These are phyloP conservation scores for Heteractis magnifica DNA, from an alignment of 92 coral and sea anemone genomes.

Conservation along the genomic window DNA sequence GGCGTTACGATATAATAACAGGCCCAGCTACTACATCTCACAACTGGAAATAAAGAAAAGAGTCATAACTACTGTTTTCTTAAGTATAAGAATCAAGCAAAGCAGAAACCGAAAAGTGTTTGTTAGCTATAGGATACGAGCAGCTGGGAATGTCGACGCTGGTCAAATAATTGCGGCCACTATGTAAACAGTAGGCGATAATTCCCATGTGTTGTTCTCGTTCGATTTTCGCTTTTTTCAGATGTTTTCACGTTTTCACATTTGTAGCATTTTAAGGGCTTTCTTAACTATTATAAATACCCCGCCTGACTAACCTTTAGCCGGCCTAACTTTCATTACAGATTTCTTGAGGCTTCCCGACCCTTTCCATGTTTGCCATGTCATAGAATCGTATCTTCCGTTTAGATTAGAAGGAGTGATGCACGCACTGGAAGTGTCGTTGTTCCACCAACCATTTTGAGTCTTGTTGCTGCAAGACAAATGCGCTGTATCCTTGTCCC, in stretches of 20 bases:
- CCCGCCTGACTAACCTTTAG: slow-evolving; percentile 12
- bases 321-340: slow-evolving; percentile 28
- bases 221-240: too few species aligned
- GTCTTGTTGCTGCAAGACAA: neutral
- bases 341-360: slow-evolving; percentile 5
- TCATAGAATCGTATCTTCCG: slow-evolving; percentile 28
- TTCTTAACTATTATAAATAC: too few species aligned
- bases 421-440: slow-evolving; percentile 3
- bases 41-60: slow-evolving; percentile 11
- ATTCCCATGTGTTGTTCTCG: too few species aligned
- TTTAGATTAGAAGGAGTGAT: slow-evolving; percentile 20
- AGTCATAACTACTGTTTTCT: too few species aligned
- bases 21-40: slow-evolving; percentile 25
- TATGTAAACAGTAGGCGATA: too few species aligned
- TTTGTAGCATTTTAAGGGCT: too few species aligned
- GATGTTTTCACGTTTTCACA: too few species aligned
- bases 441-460: slow-evolving; percentile 33
- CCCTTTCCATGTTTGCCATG: slow-evolving; percentile 22
- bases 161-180: too few species aligned
- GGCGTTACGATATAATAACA: slow-evolving; percentile 27
- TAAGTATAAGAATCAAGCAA: too few species aligned
- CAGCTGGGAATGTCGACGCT: too few species aligned
- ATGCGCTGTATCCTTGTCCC: slow-evolving; percentile 22
- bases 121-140: too few species aligned
- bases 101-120: too few species aligned